A percentile compares a stretch with the other conserved stretches of the same genome.
phyloP scores from a whole-genome alignment of 2,113 vertebrate genomes.

The Sclerurus mexicanus region DNA sequence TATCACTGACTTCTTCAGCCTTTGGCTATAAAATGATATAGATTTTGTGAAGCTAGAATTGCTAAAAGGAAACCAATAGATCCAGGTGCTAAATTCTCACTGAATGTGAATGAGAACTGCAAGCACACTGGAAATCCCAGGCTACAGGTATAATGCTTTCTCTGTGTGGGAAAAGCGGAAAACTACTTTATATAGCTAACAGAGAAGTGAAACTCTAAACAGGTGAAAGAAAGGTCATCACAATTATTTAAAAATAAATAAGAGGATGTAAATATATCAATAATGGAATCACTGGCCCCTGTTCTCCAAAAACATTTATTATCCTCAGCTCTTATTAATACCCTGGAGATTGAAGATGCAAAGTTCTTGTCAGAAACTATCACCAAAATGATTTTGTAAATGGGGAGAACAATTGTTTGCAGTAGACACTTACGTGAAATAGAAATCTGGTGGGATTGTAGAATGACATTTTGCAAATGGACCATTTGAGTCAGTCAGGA shows the following conservation, averaged over 20 bases:
- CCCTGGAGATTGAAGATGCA: background rate
- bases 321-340: background rate
- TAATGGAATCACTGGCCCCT: background rate
- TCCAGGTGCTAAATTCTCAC: background rate
- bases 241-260: background rate
- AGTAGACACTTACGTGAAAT: constrained; percentile 48
- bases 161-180: background rate
- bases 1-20: background rate
- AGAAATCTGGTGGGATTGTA: background rate
- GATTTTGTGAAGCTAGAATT: background rate
- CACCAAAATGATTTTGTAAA: background rate
- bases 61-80: background rate
- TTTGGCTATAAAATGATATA: background rate
- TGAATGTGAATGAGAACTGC: background rate
- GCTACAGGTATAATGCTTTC: background rate
- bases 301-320: background rate
- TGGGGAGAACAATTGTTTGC: background rate
- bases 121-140: background rate
- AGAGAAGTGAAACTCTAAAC: background rate
- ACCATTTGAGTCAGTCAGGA: background rate
- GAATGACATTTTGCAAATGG: constrained; percentile 49
- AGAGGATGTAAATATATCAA: background rate
- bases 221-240: background rate
- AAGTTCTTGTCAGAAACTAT: background rate
- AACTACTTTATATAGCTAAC: background rate